Evolutionary conservation across 2,113 vertebrate genomes (phyloP), one percentile per base, ranked within the genome.

Genomic region (Serinus canaria): DNA sequence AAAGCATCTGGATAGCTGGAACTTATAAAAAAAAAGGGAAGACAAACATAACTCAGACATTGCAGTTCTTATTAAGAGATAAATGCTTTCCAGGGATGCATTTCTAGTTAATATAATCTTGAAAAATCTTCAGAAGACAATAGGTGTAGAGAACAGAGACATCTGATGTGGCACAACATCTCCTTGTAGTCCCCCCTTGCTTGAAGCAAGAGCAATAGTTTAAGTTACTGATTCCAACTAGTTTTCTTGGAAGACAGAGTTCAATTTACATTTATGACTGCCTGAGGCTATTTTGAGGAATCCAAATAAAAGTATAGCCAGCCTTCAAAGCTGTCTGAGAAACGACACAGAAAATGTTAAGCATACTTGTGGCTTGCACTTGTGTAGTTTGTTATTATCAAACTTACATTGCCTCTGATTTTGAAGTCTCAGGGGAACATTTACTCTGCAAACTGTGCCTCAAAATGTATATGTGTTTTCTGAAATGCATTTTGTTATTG

Each of bases 391-490:
- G 49, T 88, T 87, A 50, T 69, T 73, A 74, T 81, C 39, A 47
- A 74, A 55, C 22, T 74, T 86, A 74, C 17, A 49, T 47, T 79
- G 68, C 72, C 43, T 60, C 55, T 89, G 46, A 27, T 93, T 90
- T 92, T 84, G 74, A 90, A 62, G 68, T 95, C 92, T 78, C 91
- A 73, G 64, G 46, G 63, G 37, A 89, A 58, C 13, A n/a, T 81
- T 90, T 96, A 55, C 30, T 46, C 79, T 94, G 72, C 41, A 63
- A 74, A 70, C 6, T n/a, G 67, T 91, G 70, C 80, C 87, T 95
- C 84, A 78, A 94, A 87, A 76, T 91, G 46, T 78, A 95, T 88
- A 77, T 58, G 19, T 74, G 41, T 59, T 89, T 93, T 85, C 72
- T 87, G 67, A 63, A 72, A 59, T n/a, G 9, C 25, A 15, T 92